Base-by-base conservation (phyloP, 2,797 vertebrate species). In the Arctocebus calabarensis region DNA sequence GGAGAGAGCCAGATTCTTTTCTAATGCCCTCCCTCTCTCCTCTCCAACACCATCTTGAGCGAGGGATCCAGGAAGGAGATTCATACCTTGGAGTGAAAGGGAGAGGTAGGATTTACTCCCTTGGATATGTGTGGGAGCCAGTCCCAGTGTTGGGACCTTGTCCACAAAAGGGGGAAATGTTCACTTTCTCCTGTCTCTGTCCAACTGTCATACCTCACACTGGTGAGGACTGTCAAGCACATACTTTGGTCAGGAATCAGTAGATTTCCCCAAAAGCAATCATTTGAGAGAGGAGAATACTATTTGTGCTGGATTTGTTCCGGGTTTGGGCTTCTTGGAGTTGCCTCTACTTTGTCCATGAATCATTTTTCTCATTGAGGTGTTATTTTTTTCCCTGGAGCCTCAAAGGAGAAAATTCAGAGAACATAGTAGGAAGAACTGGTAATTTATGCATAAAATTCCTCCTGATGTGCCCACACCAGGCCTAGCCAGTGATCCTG, bases 341-440 rank as follows among this genome's bases (percentile, higher is more conserved):
- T 94, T 57, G 64, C 86, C 43, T 75, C 17, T 37, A 37, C 71
- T 90, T 94, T 45, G 22, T 78, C 74, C 71, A 9, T 48, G 73
- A 82, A 55, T 82, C 78, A 61, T 90, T 96, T 81, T 66, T 20
- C 27, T 95, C 83, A n/a, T 11, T 55, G 25, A 82, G 77, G 40
- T 78, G 16, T 75, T n/a, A 78, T 84, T 84, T 87, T 84, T 23
- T 91, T 74, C 52, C 14, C 64, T 94, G 75, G 68, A 83, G 48
- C 13, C 34, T 92, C 43, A 22, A 19, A 27, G 71, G 59, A 91
- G 57, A 37, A 95, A 93, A 96, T 52, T 40, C 74, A 83, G 45
- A 83, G 45, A 66, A 37, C 48, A 79, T 57, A 71, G 40, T 29
- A 70, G 83, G 77, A 95, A 92, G 61, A 90, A 43, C 37, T 73